Percentiles rank a stretch among this genome's conserved stretches.
Evolutionary conservation across 1,140 invertebrate genomes (phyloP).

Genomic region (Drosophila sp.): DNA sequence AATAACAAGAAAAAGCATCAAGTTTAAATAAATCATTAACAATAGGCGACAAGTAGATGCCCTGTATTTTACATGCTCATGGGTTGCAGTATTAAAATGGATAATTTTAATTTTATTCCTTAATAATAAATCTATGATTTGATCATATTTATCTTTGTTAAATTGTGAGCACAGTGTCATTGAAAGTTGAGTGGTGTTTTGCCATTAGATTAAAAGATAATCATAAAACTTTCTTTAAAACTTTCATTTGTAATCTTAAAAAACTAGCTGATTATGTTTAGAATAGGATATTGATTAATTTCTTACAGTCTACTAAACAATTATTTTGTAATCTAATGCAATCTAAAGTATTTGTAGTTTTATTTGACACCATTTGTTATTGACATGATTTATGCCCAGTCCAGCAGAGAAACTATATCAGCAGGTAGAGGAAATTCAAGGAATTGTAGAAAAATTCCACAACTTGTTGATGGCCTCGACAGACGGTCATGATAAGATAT

Average conservation of each 20-base stretch:
- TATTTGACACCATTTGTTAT: not conserved
- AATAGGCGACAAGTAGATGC: not conserved
- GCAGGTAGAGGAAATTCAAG: constrained; percentile 22
- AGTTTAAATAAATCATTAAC: not conserved
- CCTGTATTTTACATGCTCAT: not conserved
- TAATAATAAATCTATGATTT: too few species aligned
- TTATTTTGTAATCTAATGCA: not conserved
- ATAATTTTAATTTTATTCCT: too few species aligned
- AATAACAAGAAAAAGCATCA: constrained; percentile 16
- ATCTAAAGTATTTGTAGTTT: not conserved
- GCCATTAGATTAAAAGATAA: too few species aligned
- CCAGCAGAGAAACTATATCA: not conserved
- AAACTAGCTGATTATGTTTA: too few species aligned
- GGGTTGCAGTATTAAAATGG: too few species aligned
- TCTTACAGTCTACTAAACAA: too few species aligned
- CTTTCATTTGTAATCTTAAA: too few species aligned
- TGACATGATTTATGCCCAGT: not conserved
- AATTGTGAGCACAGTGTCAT: too few species aligned
- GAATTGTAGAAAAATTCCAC: constrained; percentile 42
- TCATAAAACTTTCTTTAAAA: too few species aligned
- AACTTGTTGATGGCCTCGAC: constrained; percentile 52
- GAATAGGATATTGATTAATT: too few species aligned
- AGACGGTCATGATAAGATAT: constrained; percentile 41
- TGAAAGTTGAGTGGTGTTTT: too few species aligned
- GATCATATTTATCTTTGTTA: too few species aligned